Percentiles rank a stretch among this genome's conserved stretches.
These are phyloP conservation scores for Pseudochirops corinnae DNA, from an alignment of 2,797 vertebrate genomes.

Conservation along the genomic window DNA sequence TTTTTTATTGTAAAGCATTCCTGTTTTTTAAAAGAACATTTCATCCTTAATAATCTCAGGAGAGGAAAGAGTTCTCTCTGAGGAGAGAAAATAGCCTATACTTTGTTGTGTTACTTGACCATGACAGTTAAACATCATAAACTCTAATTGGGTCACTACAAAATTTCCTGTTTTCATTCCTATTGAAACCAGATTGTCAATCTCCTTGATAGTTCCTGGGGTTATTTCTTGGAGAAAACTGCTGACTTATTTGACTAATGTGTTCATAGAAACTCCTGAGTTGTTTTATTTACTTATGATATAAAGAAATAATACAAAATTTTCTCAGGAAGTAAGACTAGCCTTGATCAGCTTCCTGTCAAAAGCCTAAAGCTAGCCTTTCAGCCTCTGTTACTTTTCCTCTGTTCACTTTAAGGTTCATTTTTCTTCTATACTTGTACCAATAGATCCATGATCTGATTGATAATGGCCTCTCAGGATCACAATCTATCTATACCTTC, in stretches of 20 bases:
- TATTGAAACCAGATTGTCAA: not conserved
- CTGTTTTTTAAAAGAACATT: not conserved
- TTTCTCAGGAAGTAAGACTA: not conserved
- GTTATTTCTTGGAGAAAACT: not conserved
- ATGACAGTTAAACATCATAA: not conserved
- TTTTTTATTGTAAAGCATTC: not conserved
- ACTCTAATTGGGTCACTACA: not conserved
- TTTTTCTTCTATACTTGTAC: not conserved
- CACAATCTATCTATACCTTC: not conserved
- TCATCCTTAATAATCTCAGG: not conserved
- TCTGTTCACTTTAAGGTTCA: not conserved
- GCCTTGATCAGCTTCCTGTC: not conserved
- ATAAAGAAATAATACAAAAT: not conserved
- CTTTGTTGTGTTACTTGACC: not conserved
- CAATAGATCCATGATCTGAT: not conserved
- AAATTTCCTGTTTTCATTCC: not conserved
- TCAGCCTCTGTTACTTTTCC: not conserved
- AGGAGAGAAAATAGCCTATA: not conserved
- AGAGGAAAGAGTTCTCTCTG: not conserved
- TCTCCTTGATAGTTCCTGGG: not conserved
- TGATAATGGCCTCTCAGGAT: not conserved
- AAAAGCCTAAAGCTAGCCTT: not conserved
- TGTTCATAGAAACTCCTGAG: not conserved
- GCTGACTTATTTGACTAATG: not conserved
- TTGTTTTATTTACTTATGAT: not conserved